Conservation (phyloP, 2,113 vertebrate genomes). For the Eurypyga helias region DNA sequence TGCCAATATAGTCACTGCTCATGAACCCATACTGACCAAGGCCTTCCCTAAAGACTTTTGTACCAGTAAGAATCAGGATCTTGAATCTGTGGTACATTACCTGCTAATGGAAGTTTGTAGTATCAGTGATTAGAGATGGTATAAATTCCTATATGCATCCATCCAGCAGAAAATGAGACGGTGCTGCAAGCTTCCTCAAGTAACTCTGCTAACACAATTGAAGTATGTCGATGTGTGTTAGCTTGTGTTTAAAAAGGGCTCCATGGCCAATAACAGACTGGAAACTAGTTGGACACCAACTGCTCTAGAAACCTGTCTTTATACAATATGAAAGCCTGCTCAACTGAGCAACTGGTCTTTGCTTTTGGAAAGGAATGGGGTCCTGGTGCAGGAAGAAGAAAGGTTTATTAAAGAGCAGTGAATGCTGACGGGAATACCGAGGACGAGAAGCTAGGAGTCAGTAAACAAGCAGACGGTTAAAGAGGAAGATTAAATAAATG, state of each 20-base stretch:
- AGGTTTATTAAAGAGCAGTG: neutral
- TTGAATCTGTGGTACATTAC: neutral
- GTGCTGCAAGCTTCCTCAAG: neutral
- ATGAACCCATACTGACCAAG: neutral
- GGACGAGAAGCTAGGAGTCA: neutral
- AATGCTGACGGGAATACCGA: neutral
- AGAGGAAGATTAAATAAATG: neutral
- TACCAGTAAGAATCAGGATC: neutral
- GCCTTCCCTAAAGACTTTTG: neutral
- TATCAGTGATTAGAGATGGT: neutral
- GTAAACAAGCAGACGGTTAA: neutral
- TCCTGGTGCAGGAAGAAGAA: neutral
- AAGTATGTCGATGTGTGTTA: rapidly evolving
- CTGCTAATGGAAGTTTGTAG: neutral
- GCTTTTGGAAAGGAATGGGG: neutral
- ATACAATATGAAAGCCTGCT: neutral
- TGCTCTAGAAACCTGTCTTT: neutral
- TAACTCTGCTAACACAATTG: neutral
- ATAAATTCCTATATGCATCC: neutral
- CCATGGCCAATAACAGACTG: neutral
- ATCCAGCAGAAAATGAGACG: neutral
- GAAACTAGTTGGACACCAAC: neutral
- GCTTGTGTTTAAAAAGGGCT: neutral
- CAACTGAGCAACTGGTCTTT: neutral
- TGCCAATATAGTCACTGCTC: neutral